A percentile compares a stretch with the other conserved stretches of the same genome.
Conservation (phyloP, 2,797 vertebrate species). For the Kryptopterus vitreolus region DNA sequence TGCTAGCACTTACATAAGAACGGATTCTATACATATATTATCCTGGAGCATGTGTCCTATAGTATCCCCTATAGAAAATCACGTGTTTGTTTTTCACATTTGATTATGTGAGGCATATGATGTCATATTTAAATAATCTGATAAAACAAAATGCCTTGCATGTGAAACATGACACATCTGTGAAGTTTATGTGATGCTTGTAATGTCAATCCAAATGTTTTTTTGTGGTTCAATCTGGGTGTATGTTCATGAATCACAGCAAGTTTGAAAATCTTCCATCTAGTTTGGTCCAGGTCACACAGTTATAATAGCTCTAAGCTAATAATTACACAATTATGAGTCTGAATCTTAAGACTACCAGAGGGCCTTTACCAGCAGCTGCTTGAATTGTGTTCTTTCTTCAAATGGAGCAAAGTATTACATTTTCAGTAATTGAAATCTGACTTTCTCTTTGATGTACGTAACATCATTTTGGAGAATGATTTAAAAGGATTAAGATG, state of each 20-base stretch:
- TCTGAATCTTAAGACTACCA: neutral
- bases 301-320: neutral
- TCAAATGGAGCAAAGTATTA: conserved; percentile 2
- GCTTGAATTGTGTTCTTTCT: neutral
- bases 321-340: neutral
- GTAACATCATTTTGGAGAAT: conserved; percentile 52
- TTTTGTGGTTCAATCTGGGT: neutral
- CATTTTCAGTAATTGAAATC: conserved; percentile 2
- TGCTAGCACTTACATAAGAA: neutral
- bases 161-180: neutral
- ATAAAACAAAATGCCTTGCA: neutral
- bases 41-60: neutral
- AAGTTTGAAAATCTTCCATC: neutral
- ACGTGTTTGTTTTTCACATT: neutral
- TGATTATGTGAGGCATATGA: neutral
- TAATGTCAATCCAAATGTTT: neutral
- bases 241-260: neutral
- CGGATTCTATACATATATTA: neutral
- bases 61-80: neutral
- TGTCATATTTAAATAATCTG: too few relatives aligned
- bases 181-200: neutral
- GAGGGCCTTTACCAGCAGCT: conserved; percentile 1
- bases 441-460: conserved; percentile 14
- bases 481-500: conserved; percentile 60
- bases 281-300: neutral